Percentiles rank a stretch among this genome's conserved stretches.
Conservation (phyloP, 2,797 vertebrate species). For the Aulostomus chinensis region DNA sequence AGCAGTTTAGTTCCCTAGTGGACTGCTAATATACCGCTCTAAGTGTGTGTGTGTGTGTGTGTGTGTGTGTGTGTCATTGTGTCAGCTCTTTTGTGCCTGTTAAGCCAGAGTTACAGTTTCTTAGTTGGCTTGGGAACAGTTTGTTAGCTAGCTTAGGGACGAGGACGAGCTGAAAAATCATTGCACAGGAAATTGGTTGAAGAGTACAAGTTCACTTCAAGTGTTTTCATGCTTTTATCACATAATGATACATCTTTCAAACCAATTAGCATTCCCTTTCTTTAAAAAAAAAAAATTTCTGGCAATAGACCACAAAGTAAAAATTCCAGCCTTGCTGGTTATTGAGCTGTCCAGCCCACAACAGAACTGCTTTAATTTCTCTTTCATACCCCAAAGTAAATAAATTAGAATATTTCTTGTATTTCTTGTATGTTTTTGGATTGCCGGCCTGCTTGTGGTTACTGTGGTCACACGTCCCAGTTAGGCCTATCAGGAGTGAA, state of each 20-base stretch:
- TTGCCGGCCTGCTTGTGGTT: neutral
- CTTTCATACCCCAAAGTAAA: no score
- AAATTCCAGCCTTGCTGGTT: no score
- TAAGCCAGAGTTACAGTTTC: constrained; percentile 77
- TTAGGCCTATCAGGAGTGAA: no score
- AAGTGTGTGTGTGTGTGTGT: constrained; percentile 22
- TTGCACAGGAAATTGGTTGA: constrained; percentile 50
- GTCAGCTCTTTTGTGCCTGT: constrained; percentile 78
- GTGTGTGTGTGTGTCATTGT: constrained; percentile 44
- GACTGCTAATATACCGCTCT: constrained; percentile 60
- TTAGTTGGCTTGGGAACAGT: constrained; percentile 66
- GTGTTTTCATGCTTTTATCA: neutral
- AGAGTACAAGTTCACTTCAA: constrained; percentile 11
- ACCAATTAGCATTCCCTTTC: no score
- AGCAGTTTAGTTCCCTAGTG: constrained; percentile 76
- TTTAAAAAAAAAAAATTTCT: no score
- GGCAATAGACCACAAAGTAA: no score
- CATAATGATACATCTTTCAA: no score
- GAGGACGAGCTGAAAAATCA: constrained; percentile 61
- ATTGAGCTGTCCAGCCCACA: no score
- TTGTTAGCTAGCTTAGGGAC: constrained; percentile 61
- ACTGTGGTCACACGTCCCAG: neutral
- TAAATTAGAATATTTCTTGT: no score
- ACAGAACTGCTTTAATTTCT: no score
- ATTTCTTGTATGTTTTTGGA: no score